A percentile compares a stretch with the other conserved stretches of the same genome.
Evolutionary conservation across 1,140 invertebrate species (phyloP).

Genomic region (Pachypeltis micranthus): DNA sequence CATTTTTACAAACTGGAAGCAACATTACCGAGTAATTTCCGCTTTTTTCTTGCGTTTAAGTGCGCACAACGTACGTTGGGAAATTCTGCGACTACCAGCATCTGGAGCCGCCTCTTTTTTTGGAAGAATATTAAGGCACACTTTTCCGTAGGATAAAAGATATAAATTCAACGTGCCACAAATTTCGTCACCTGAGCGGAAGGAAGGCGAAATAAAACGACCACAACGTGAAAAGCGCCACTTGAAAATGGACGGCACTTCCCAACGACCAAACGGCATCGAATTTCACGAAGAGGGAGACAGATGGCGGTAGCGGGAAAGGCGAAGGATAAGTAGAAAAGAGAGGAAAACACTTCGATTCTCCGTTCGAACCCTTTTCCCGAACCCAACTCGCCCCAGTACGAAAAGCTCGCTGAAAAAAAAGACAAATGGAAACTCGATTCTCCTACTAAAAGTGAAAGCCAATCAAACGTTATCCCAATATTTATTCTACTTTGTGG

Average conservation of each 20-base stretch:
- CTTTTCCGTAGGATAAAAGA: background rate
- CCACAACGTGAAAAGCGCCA: background rate
- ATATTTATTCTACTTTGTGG: background rate
- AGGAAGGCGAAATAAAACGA: background rate
- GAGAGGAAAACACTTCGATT: background rate
- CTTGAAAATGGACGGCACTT: background rate
- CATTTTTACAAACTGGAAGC: too few relatives aligned
- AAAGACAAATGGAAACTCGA: background rate
- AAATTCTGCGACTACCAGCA: background rate
- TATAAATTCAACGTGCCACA: background rate
- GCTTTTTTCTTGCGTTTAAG: too few relatives aligned
- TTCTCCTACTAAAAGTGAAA: background rate
- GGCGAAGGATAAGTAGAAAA: too few relatives aligned
- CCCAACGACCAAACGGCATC: background rate
- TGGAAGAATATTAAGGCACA: background rate
- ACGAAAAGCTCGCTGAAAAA: background rate
- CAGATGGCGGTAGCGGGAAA: background rate
- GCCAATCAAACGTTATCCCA: background rate
- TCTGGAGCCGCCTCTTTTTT: background rate
- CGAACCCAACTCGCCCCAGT: background rate
- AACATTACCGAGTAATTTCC: too few relatives aligned
- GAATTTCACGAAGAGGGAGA: background rate
- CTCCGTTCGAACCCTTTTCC: too few relatives aligned
- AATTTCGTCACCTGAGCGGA: background rate
- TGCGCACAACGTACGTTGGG: too few relatives aligned